Base-by-base conservation (phyloP, 2,888 invertebrate genomes). In the Drosophila nigricruria region DNA sequence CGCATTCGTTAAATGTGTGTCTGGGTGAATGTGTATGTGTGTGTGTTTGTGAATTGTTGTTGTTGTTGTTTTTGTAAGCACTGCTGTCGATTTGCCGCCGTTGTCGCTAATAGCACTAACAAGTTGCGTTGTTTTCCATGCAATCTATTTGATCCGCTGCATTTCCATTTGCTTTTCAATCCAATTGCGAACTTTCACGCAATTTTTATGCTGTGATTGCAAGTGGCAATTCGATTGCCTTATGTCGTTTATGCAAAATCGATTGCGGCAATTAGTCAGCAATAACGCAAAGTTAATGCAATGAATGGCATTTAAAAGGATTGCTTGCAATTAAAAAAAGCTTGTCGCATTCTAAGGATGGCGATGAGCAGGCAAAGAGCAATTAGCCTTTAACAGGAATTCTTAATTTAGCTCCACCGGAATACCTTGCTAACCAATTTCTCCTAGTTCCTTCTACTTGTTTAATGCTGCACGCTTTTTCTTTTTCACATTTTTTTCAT, bases 191-290 rank as follows among this genome's bases (percentile, higher is more conserved):
- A 66, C 87, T 86, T 88, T 84, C 84, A 81, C 89, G 71, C 76
- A 73, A 88, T 60, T 67, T 67, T 58, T 57, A 64, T 65, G 32
- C 53, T 64, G 71, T 49, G 70, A 68, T 74, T 85, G 70, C 62
- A 45, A 70, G 56, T 76, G 68, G 73, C 73, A 77, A 74, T 70
- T 70, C 58, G 62, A 68, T 70, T 68, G 72, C 57, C 62, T 56
- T 57, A 66, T 32, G 49, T 43, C 57, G 80, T 70, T 86, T 88
- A 88, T 87, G 83, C 63, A 86, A 88, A 81, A 72, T 69, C 70
- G 62, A 70, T 73, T 76, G 40, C 25, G 18, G 27, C 54, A 82
- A 75, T 88, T 78, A 75, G 49, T 47, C 10, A 12, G 61, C 60
- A 58, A 56, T 68, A 62, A 58, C n/a, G 57, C 20, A 32, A 20